These are phyloP conservation scores for Drosophila longiperda DNA, from an alignment of 2,888 invertebrate species.

Conservation along the genomic window DNA sequence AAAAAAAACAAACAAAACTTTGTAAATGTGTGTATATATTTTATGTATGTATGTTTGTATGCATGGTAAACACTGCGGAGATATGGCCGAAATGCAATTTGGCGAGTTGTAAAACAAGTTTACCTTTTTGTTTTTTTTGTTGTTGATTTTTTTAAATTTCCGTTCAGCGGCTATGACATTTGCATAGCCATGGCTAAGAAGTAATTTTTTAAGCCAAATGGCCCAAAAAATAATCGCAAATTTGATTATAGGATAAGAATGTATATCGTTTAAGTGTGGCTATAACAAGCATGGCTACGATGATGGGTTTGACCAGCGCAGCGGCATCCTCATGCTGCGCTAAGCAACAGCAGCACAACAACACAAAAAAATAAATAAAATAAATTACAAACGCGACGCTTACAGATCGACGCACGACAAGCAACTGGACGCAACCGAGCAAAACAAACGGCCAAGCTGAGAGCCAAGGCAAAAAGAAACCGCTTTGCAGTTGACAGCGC, in stretches of 20 bases:
- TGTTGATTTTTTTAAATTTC: constrained; percentile 46
- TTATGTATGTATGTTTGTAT: constrained; percentile 3
- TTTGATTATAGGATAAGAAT: background rate
- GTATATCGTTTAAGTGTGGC: constrained; percentile 2
- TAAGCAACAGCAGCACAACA: background rate
- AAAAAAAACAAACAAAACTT: constrained; percentile 6
- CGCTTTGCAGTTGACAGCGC: constrained; percentile 17
- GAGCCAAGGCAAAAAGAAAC: constrained; percentile 16
- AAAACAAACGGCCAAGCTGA: constrained; percentile 35
- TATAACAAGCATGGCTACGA: constrained; percentile 6
- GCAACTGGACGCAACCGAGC: constrained; percentile 34
- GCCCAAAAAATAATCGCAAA: constrained; percentile 25
- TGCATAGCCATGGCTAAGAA: constrained; percentile 54
- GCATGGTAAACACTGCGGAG: constrained; percentile 30
- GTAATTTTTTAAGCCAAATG: constrained; percentile 7
- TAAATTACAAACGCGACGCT: constrained; percentile 18
- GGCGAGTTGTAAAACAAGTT: constrained; percentile 65
- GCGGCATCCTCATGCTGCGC: constrained; percentile 27
- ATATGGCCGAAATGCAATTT: constrained; percentile 54
- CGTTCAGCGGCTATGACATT: constrained; percentile 60
- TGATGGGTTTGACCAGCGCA: constrained; percentile 18
- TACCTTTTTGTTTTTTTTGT: constrained; percentile 50
- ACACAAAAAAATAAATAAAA: constrained; percentile 2
- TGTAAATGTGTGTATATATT: background rate
- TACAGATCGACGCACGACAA: constrained; percentile 22